These are phyloP conservation scores for Montifringilla adamsi DNA, from an alignment of 2,113 vertebrate genomes.

Conservation along the genomic window DNA sequence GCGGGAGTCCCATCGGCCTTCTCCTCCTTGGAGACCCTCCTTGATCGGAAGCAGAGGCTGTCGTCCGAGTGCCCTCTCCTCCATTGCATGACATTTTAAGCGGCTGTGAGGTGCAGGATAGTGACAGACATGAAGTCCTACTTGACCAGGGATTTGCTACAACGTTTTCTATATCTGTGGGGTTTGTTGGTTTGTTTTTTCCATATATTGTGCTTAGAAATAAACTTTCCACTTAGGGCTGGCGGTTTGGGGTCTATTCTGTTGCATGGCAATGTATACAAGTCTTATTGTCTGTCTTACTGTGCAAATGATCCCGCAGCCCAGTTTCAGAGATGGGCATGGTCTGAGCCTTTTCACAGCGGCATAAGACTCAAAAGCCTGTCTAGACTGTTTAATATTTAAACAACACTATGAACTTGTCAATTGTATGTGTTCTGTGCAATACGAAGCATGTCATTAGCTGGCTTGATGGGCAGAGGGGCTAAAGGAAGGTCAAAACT, in stretches of 20 bases:
- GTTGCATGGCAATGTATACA: slow-evolving; percentile 68
- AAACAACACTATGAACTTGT: slow-evolving; percentile 67
- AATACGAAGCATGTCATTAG: slow-evolving; percentile 61
- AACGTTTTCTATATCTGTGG: slow-evolving; percentile 66
- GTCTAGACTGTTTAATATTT: slow-evolving; percentile 69
- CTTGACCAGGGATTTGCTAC: slow-evolving; percentile 70
- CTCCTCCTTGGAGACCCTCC: slow-evolving; percentile 47
- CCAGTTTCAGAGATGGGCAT: slow-evolving; percentile 51
- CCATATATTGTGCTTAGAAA: slow-evolving; percentile 69
- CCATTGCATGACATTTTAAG: slow-evolving; percentile 60
- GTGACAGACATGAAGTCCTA: slow-evolving; percentile 61
- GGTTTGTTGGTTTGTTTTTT: slow-evolving; percentile 69
- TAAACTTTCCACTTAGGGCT: slow-evolving; percentile 65
- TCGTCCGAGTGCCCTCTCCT: slow-evolving; percentile 41
- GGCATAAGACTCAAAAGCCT: slow-evolving; percentile 34
- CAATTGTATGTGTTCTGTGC: slow-evolving; percentile 67
- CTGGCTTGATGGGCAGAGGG: slow-evolving; percentile 55
- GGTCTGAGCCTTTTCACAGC: slow-evolving; percentile 22
- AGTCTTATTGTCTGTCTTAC: slow-evolving; percentile 64
- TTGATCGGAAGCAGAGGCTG: background rate
- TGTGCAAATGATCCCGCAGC: slow-evolving; percentile 61
- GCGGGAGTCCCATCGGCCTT: slow-evolving; percentile 1
- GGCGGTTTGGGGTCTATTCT: slow-evolving; percentile 63
- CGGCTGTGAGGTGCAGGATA: slow-evolving; percentile 59
- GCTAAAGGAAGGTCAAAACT: slow-evolving; percentile 54